These are phyloP conservation scores for Nibea coibor DNA, from an alignment of 2,113 vertebrate genomes.

Conservation along the genomic window DNA sequence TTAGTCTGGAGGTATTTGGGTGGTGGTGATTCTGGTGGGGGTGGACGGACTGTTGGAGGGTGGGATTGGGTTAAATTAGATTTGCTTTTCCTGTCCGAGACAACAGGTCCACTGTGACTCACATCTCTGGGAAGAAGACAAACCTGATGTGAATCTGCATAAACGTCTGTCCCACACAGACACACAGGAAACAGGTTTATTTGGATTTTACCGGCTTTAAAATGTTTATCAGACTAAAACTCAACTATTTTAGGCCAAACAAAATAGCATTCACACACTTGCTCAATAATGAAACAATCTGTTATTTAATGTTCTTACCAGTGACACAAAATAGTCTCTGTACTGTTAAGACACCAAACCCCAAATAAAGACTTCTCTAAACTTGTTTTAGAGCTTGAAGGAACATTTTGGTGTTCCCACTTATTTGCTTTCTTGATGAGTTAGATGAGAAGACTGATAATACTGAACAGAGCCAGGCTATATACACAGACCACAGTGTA, in stretches of 20 bases:
- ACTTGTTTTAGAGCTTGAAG: background rate
- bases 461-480: background rate
- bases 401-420: background rate
- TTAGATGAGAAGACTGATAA: background rate
- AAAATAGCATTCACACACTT: background rate
- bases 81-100: constrained; percentile 68
- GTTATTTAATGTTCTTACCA: background rate
- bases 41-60: background rate
- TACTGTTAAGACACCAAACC: too few species aligned
- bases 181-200: background rate
- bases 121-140: constrained; percentile 44
- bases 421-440: background rate
- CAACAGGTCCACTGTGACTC: constrained; percentile 70
- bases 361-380: background rate
- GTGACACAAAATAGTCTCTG: too few species aligned
- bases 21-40: constrained; percentile 10
- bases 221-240: background rate
- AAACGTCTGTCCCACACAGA: constrained; percentile 10
- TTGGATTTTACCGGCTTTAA: background rate
- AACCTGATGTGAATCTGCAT: constrained; percentile 36
- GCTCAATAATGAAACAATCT: background rate
- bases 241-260: background rate
- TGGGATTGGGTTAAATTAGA: constrained; percentile 67
- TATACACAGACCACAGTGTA: background rate
- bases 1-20: constrained; percentile 75